Percentiles rank a stretch among this genome's conserved stretches.
These are phyloP conservation scores for Orussus abietinus DNA, from an alignment of 1,140 invertebrate genomes.

Conservation along the genomic window DNA sequence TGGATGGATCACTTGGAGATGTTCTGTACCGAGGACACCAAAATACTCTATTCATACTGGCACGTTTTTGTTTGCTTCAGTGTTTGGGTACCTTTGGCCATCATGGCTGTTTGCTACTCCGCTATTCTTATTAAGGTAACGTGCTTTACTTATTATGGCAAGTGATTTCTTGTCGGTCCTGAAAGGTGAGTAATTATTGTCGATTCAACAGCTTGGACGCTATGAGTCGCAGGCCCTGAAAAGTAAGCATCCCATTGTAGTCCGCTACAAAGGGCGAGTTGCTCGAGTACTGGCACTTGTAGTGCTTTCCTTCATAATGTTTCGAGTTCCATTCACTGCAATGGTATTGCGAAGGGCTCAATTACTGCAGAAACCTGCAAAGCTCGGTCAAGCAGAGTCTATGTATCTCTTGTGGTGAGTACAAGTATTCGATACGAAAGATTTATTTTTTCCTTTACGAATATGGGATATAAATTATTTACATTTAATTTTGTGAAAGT, in stretches of 20 bases:
- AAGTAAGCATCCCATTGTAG: conserved; percentile 54
- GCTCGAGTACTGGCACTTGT: conserved; percentile 68
- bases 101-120: conserved; percentile 66
- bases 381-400: conserved; percentile 31
- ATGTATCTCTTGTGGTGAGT: conserved; percentile 37
- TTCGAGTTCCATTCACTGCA: conserved; percentile 67
- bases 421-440: conserved; percentile 4
- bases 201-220: conserved; percentile 51
- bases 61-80: conserved; percentile 65
- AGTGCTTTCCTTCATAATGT: conserved; percentile 62
- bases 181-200: too few relatives aligned
- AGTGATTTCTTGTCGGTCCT: too few relatives aligned
- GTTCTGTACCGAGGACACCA: conserved; percentile 64
- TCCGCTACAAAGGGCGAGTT: conserved; percentile 63
- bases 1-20: conserved; percentile 68
- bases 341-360: conserved; percentile 62
- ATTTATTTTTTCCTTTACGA: conserved; percentile 2
- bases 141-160: too few relatives aligned
- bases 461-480: not conserved
- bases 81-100: conserved; percentile 66
- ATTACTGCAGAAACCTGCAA: conserved; percentile 40
- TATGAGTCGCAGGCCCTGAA: conserved; percentile 57
- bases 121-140: conserved; percentile 63
- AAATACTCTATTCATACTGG: conserved; percentile 66
- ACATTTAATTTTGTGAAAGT: not conserved